Evolutionary conservation across 2,888 invertebrate genomes (phyloP), one percentile per base, ranked within the genome.

Genomic region (Autographa gamma): DNA sequence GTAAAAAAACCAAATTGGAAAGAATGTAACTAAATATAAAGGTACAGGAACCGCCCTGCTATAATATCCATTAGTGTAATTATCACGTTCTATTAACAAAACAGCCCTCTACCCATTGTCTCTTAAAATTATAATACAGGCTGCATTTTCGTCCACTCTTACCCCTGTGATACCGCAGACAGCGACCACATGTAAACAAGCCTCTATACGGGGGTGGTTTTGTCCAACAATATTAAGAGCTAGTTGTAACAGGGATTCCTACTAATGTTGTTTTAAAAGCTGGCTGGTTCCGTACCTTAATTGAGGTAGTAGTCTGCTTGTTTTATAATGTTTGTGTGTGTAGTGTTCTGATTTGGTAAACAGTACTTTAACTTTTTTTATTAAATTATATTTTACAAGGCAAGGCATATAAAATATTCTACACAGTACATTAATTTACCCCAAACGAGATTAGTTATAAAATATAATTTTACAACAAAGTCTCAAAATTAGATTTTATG

Each of bases 161-260:
- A 71, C 75, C 78, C 73, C 62, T 52, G 70, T 67, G 63, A 34
- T 25, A 54, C 75, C 71, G 54, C 73, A 81, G 63, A 70, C 64
- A 65, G 66, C 73, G 60, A 78, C 76, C 76, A 66, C 79, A 72
- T 78, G 83, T 80, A 77, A 83, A 81, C 79, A 78, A 78, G 72
- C 79, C 76, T 71, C 48, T 62, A 70, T 76, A 69, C 14, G 60
- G 72, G 72, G 73, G 60, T 34, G 69, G 68, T 74, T 81, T 76
- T 73, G 76, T 76, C 74, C 69, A 58, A 69, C 63, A 75, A 74
- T 69, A 77, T 72, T 83, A 76, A 65, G 70, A 74, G 59, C 52
- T 66, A 69, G 70, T 66, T 65, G 60, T 80, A 80, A 68, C 69
- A 80, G 69, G 64, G 61, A 74, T 68, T 63, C 62, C 59, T 72